Base-by-base conservation (phyloP, 2,797 vertebrate species). In the Aratinga solstitialis region DNA sequence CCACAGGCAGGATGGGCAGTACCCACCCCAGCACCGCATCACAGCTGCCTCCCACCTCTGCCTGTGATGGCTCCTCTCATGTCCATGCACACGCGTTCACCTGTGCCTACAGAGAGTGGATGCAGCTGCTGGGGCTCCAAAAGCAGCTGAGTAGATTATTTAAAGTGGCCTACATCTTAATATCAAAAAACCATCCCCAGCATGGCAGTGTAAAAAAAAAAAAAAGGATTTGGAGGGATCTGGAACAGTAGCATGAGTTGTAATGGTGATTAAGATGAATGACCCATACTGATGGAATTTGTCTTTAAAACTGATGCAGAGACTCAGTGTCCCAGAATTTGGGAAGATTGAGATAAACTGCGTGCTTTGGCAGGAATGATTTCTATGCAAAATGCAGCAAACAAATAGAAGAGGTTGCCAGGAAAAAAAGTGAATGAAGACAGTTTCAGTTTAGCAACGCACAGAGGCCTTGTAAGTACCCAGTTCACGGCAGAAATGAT, bases 61-160 rank as follows among this genome's bases (percentile, higher is more conserved):
- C 6, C 71, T 18, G 2, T 1, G 22, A 5, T 0, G 8, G n/a
- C 32, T 43, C 36, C 7, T 11, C 40, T 27, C 58, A 5, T 9
- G 1, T 12, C 11, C 56, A 5, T 10, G 23, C 5, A 24, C 9
- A 0, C 3, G 22, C 1, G 7, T 14, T 15, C 4, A 0, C 3
- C 9, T 21, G 14, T 21, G 9, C 4, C 74, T 38, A 4, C 42
- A 11, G 15, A 11, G 50, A 51, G 15, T 3, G 3, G 20, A 20
- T 17, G 7, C 1, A 59, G 75, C 69, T 73, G 56, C 47, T 13
- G 1, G 23, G 22, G 14, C 65, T 74, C 62, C 15, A 27, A 36
- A 58, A 36, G 36, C 56, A 40, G 12, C 50, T 45, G 36, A 56
- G 50, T 13, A 15, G 23, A 29, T 65, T 43, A 38, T 48, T 73